These are phyloP conservation scores for Callocephalon fimbriatum DNA, from an alignment of 2,113 vertebrate genomes.

Conservation along the genomic window DNA sequence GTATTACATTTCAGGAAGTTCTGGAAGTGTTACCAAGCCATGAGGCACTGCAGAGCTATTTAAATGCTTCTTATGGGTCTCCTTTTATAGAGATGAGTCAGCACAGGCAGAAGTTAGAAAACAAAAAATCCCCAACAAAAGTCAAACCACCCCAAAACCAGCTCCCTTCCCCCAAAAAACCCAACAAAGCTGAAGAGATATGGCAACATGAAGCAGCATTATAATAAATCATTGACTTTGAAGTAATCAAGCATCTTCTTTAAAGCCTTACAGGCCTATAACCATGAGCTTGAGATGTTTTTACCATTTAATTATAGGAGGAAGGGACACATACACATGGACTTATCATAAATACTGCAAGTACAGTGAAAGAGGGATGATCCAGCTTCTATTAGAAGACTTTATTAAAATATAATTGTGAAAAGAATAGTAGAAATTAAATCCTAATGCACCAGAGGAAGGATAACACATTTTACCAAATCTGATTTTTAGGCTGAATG, in stretches of 20 bases:
- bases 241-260: neutral
- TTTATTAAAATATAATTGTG: neutral
- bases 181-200: neutral
- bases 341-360: neutral
- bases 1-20: neutral
- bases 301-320: neutral
- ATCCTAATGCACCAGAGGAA: neutral
- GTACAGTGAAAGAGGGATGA: neutral
- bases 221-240: neutral
- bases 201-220: neutral
- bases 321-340: neutral
- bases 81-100: constrained; percentile 5
- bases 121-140: neutral
- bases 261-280: neutral
- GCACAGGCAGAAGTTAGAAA: neutral
- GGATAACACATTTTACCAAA: neutral
- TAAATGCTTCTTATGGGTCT: neutral
- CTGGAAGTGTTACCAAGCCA: neutral
- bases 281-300: neutral
- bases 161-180: neutral
- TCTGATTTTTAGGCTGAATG: neutral
- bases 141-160: neutral
- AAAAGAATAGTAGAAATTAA: neutral
- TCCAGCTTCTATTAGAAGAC: neutral
- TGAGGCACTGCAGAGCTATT: neutral